phyloP scores from a whole-genome alignment of 1,140 invertebrate genomes.

The Micrasema longulum region DNA sequence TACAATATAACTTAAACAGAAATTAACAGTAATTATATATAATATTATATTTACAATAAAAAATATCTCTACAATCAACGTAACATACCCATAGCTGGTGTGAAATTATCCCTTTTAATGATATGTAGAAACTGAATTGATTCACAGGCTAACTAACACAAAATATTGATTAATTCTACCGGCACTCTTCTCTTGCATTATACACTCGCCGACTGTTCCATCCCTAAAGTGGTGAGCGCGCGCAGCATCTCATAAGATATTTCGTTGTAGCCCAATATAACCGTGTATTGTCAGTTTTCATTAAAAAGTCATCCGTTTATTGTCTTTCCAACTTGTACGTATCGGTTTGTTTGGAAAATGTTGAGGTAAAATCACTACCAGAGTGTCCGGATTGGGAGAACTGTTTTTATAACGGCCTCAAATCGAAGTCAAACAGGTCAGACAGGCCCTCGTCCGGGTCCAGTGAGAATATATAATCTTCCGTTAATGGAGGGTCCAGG shows the following conservation, averaged over 20 bases:
- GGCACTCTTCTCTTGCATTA: no score
- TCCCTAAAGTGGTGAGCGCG: no score
- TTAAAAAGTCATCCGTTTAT: conserved; percentile 13
- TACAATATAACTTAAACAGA: conserved; percentile 36
- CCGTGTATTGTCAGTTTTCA: background rate
- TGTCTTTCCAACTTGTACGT: conserved; percentile 22
- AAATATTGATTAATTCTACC: background rate
- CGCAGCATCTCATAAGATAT: no score
- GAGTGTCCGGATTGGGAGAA: conserved; percentile 8
- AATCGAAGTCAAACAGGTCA: conserved; percentile 87
- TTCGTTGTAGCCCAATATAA: no score
- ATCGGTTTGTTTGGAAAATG: conserved; percentile 11
- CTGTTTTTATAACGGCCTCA: conserved; percentile 38
- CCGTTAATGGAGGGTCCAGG: conserved; percentile 83
- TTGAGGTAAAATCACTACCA: conserved; percentile 7
- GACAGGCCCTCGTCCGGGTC: conserved; percentile 84
- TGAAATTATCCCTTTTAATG: background rate
- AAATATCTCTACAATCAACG: conserved; percentile 31
- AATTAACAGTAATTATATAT: conserved; percentile 38
- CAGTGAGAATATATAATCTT: conserved; percentile 88
- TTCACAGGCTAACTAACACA: conserved; percentile 21
- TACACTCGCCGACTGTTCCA: no score
- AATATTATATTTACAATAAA: conserved; percentile 37
- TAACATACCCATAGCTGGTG: conserved; percentile 29
- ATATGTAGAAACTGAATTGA: conserved; percentile 30